phyloP scores from a whole-genome alignment of 1,140 invertebrate genomes.

The Trinorchestia longiramus region DNA sequence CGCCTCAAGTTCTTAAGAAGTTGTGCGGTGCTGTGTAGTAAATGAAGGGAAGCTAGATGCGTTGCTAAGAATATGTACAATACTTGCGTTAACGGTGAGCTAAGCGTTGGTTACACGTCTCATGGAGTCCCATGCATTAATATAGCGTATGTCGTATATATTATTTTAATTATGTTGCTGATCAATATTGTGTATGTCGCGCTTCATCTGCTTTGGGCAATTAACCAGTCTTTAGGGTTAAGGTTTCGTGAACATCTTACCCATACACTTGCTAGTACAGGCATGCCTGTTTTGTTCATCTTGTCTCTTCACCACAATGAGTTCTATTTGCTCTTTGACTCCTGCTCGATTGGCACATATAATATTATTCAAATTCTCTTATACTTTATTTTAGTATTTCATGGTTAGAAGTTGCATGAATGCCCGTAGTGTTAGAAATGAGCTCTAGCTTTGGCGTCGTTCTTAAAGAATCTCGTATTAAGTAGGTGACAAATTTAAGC shows the following conservation, averaged over 20 bases:
- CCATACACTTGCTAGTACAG: not conserved
- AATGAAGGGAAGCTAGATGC: not conserved
- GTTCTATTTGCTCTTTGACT: not conserved
- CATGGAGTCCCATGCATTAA: not conserved
- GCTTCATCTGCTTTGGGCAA: slow-evolving; percentile 25
- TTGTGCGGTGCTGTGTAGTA: not conserved
- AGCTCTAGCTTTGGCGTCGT: not conserved
- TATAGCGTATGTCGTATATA: slow-evolving; percentile 3
- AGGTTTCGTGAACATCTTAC: not conserved
- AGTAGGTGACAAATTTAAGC: not conserved
- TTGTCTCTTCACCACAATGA: not conserved
- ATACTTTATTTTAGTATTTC: not conserved
- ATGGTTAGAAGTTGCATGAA: not conserved
- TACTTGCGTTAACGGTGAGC: not conserved
- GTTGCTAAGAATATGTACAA: not conserved
- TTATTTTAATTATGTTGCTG: slow-evolving; percentile 12
- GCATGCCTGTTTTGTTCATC: not conserved
- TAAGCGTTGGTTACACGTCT: slow-evolving; percentile 2
- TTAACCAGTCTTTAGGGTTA: slow-evolving; percentile 24
- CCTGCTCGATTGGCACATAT: not conserved
- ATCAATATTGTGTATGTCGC: not conserved
- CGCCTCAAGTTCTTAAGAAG: not conserved
- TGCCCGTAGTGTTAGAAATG: not conserved
- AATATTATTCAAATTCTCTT: not conserved
- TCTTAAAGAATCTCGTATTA: not conserved